Evolutionary conservation across 2,888 invertebrate genomes (phyloP).

Genomic region (Octodonta nipae): DNA sequence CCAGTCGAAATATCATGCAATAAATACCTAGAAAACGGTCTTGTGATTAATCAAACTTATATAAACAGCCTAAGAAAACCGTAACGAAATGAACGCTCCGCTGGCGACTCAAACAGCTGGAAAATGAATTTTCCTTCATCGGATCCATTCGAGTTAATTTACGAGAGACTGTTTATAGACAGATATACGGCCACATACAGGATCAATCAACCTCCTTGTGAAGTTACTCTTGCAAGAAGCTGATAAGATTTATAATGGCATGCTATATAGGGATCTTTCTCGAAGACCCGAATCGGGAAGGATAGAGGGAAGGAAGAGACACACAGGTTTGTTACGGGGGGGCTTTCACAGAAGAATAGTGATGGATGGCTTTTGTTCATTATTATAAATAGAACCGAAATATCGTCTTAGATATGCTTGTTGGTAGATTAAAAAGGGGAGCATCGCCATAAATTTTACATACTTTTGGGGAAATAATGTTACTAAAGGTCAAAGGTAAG

Average conservation of each 20-base stretch:
- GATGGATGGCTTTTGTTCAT: too few relatives aligned
- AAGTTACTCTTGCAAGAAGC: slow-evolving; percentile 38
- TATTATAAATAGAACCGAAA: too few relatives aligned
- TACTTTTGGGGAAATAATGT: too few relatives aligned
- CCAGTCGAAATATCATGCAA: slow-evolving; percentile 22
- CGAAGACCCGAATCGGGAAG: too few relatives aligned
- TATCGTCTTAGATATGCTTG: too few relatives aligned
- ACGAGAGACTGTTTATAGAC: slow-evolving; percentile 37
- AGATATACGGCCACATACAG: slow-evolving; percentile 33
- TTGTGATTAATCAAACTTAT: slow-evolving; percentile 31
- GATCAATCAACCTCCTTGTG: slow-evolving; percentile 32
- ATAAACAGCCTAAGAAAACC: slow-evolving; percentile 28
- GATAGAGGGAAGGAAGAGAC: too few relatives aligned
- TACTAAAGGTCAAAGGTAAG: too few relatives aligned
- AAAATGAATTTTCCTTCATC: slow-evolving; percentile 40
- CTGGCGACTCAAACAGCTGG: slow-evolving; percentile 37
- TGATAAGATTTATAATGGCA: slow-evolving; percentile 36
- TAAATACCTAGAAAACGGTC: slow-evolving; percentile 27
- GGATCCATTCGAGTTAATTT: slow-evolving; percentile 37
- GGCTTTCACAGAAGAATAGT: too few relatives aligned
- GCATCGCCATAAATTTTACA: too few relatives aligned
- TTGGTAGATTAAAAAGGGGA: too few relatives aligned
- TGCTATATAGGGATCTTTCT: too few relatives aligned
- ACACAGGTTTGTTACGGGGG: too few relatives aligned
- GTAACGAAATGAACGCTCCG: slow-evolving; percentile 33